Base-by-base conservation (phyloP, 2,888 invertebrate species). In the Drosophila infuscata region DNA sequence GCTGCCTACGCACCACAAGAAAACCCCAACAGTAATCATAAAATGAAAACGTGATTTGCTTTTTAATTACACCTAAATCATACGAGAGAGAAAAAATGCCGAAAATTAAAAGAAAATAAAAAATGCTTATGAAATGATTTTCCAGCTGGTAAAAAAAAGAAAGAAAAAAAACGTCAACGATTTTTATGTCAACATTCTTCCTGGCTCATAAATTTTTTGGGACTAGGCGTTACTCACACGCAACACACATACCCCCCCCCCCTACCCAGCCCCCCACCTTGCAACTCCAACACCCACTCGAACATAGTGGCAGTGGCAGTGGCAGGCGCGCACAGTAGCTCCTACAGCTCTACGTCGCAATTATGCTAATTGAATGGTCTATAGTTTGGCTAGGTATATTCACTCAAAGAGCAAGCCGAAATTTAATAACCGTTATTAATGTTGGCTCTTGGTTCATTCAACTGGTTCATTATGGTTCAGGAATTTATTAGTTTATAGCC, bases 1-100 rank as follows among this genome's bases (percentile, higher is more conserved):
- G 61, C 70, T 67, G 69, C 83, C 89, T 78, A 86, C 83, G 89
- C 83, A 75, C 48, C 83, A 75, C 48, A 60, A 51, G 64, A 74
- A 83, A 74, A 72, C 17, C 49, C 78, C 56, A 69, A 62, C 25
- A 60, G 79, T 60, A 58, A 64, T 62, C 63, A 81, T 72, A 65
- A 74, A 70, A 74, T 68, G 60, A 71, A 74, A 83, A 89, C 83
- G 83, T 84, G 83, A 84, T 89, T 89, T 82, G 89, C 73, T 74
- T 89, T 84, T 84, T 84, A 84, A 84, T 89, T 89, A 87, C 70
- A 63, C 17, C 53, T 41, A 71, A 70, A 61, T 62, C 65, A 72
- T 67, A 65, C 43, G 33, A 52, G 38, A 46, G 52, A 57, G 46
- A 15, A 35, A n/a, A n/a, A 41, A 41, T 41, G 29, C 33, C 59